Conservation (phyloP, 1,140 invertebrate species). For the Drosophila triauraria region DNA sequence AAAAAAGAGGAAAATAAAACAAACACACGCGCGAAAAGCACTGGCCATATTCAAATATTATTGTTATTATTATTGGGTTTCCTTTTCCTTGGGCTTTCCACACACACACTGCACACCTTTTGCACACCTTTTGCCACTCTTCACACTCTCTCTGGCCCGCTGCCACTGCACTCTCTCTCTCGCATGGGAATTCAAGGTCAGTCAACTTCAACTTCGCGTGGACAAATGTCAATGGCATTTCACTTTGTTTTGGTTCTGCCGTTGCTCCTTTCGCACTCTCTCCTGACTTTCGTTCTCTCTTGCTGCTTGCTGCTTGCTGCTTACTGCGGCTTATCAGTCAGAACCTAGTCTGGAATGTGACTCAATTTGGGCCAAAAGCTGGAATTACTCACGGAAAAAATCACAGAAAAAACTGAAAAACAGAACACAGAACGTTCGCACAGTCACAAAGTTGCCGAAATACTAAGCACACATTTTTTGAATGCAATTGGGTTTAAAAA, state of each 20-base stretch:
- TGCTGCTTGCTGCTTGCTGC: background rate
- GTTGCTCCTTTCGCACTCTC: constrained; percentile 8
- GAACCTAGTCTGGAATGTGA: constrained; percentile 16
- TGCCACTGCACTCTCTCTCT: constrained; percentile 17
- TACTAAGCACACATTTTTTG: constrained; percentile 78
- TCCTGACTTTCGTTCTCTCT: background rate
- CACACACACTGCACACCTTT: constrained; percentile 13
- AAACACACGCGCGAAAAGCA: constrained; percentile 29
- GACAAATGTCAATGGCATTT: constrained; percentile 62
- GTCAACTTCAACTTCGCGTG: constrained; percentile 56
- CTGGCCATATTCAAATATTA: constrained; percentile 35
- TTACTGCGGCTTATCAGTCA: constrained; percentile 17
- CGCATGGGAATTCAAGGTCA: constrained; percentile 52
- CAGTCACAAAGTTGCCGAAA: constrained; percentile 80
- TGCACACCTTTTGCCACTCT: no score
- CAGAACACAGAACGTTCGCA: constrained; percentile 68
- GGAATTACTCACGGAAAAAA: constrained; percentile 65
- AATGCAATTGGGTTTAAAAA: constrained; percentile 73
- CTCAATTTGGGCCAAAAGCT: constrained; percentile 24
- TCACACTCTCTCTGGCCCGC: background rate
- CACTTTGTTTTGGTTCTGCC: constrained; percentile 36
- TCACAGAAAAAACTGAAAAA: constrained; percentile 57
- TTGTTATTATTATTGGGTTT: constrained; percentile 40
- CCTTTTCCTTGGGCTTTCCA: constrained; percentile 24
- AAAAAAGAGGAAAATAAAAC: constrained; percentile 20